Evolutionary conservation across 1,140 invertebrate species (phyloP).

Genomic region (Drosophila nebulosa): DNA sequence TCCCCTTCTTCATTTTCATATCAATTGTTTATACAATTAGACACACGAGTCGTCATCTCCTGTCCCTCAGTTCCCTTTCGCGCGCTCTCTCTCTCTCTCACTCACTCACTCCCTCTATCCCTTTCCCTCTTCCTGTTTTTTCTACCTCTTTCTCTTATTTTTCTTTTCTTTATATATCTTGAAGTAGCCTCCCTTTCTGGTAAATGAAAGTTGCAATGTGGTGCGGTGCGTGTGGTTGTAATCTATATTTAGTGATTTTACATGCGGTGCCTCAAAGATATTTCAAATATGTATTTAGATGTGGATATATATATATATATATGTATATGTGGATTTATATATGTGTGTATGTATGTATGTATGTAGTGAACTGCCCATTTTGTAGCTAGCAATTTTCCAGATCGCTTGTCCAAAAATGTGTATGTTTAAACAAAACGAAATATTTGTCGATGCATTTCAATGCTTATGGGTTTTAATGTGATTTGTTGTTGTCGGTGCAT

Average conservation of each 20-base stretch:
- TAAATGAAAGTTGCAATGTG: conserved; percentile 73
- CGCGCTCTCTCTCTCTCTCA: neutral
- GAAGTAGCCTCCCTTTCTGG: conserved; percentile 22
- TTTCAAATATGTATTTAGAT: conserved; percentile 58
- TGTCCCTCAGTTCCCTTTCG: neutral
- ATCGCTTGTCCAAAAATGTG: conserved; percentile 51
- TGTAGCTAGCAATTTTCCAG: conserved; percentile 69
- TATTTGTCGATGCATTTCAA: conserved; percentile 9
- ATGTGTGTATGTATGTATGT: neutral
- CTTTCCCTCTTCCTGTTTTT: neutral
- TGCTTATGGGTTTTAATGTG: neutral
- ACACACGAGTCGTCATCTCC: conserved; percentile 42
- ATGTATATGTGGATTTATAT: neutral
- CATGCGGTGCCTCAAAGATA: conserved; percentile 74
- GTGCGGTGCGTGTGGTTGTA: conserved; percentile 67
- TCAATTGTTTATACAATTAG: conserved; percentile 73
- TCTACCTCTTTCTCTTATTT: neutral
- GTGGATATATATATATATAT: conserved; percentile 26
- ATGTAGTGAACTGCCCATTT: conserved; percentile 52
- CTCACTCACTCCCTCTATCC: neutral
- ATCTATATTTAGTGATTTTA: conserved; percentile 80
- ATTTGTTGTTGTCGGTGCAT: neutral
- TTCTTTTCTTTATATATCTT: neutral
- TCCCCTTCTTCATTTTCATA: conserved; percentile 39
- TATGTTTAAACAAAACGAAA: conserved; percentile 7